Percentiles rank a stretch among this genome's conserved stretches.
Evolutionary conservation across 2,113 vertebrate genomes (phyloP).

Genomic region (Phylloscopus trochiloides): DNA sequence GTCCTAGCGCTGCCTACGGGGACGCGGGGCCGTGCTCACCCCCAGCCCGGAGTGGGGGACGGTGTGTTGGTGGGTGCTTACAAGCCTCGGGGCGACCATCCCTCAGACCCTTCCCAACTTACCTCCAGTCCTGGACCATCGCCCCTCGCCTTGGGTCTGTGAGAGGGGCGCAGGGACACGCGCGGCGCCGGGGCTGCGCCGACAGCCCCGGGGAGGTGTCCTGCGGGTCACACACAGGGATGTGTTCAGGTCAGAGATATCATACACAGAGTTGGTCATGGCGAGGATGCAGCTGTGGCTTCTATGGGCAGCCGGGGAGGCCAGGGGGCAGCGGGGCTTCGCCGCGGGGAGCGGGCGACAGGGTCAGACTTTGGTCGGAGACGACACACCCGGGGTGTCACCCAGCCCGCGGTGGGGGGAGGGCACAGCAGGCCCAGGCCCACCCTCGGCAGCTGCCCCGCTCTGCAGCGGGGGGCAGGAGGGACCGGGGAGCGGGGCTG

Average conservation of each 20-base stretch:
- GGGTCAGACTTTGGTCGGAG: conserved; percentile 32
- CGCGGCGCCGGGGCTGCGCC: neutral
- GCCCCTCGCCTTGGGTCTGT: neutral
- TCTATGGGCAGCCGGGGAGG: conserved; percentile 15
- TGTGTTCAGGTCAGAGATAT: conserved; percentile 10
- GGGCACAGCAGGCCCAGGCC: neutral
- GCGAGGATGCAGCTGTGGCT: conserved; percentile 35
- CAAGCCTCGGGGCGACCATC: neutral
- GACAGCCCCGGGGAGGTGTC: neutral
- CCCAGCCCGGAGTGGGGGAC: neutral
- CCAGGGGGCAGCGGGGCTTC: neutral
- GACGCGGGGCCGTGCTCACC: neutral
- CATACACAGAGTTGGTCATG: neutral
- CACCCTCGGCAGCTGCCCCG: neutral
- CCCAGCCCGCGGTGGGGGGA: neutral
- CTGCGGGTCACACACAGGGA: conserved; percentile 15
- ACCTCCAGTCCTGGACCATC: conserved; percentile 28
- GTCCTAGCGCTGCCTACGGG: neutral
- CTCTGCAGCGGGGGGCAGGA: neutral
- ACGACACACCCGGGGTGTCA: neutral
- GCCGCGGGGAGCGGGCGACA: neutral
- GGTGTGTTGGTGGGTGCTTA: neutral
- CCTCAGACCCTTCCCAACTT: neutral
- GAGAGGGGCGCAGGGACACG: conserved; percentile 14
- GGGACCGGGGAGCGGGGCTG: neutral